Evolutionary conservation across 1,140 invertebrate species (phyloP), one percentile per base, ranked within the genome.

Genomic region (Parapsyche elsis): DNA sequence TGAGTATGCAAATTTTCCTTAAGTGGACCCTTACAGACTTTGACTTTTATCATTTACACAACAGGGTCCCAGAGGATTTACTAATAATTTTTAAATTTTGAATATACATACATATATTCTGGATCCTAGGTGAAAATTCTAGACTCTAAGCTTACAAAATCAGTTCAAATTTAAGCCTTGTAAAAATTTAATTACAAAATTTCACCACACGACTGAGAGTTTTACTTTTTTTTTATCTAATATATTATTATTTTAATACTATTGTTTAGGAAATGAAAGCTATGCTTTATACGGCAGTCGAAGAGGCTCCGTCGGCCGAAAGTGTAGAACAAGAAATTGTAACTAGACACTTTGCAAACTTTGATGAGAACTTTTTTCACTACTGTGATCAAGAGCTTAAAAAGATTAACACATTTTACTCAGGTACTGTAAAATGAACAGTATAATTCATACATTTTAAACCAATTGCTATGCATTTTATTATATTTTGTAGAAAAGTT

Each of bases 351-450:
- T 97, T 96, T 92, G 96, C 96, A 0, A 95, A 96, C 83, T 99
- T 99, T 88, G 97, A 98, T 89, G 97, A 99, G 88, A 93, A 95
- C 79, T 99, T 99, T 88, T 97, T 98, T 86, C 94, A 95, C 84
- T 98, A 95, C 84, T 98, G 96, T 90, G 97, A 98, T 87, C 96
- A 97, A 86, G 97, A 99, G 89, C 88, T 98, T 10, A 94, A 95
- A 81, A 99, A 98, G 90, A 98, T 99, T 61, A 98, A 98, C 85
- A 98, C 96, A 75, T 99, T 99, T 89, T 99, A 97, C 88, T 96
- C 96, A 86, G 95, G 95, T 96, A 61, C 59, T 44, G 19, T 9
- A 1, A 73, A 30, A 30, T n/a, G 12, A n/a, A 71, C 16, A 38
- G 7, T 46, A 46, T 16, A 38, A 7, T 38, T 38, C 2, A 38